These are phyloP conservation scores for Scortum barcoo DNA, from an alignment of 2,113 vertebrate genomes.

Conservation along the genomic window DNA sequence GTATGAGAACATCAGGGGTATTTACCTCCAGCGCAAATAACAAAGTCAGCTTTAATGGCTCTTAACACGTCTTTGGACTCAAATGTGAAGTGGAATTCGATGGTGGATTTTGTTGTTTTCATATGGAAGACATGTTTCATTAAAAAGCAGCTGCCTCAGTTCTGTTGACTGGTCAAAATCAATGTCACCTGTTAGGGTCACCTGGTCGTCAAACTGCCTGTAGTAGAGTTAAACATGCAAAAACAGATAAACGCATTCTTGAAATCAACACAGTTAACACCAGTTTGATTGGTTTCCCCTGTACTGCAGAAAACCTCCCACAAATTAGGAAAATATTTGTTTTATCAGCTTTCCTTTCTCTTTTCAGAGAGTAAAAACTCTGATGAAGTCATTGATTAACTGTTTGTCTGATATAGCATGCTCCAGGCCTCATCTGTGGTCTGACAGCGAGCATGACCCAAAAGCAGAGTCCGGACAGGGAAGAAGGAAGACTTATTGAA, in stretches of 20 bases:
- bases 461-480: too few species aligned
- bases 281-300: too few species aligned
- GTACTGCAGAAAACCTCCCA: too few species aligned
- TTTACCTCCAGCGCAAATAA: neutral
- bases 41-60: neutral
- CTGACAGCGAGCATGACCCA: too few species aligned
- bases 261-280: too few species aligned
- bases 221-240: too few species aligned
- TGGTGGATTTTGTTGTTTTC: neutral
- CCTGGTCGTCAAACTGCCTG: neutral
- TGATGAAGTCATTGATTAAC: neutral
- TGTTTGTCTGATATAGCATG: neutral
- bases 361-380: neutral
- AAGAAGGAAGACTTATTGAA: too few species aligned
- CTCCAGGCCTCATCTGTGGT: too few species aligned
- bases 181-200: neutral
- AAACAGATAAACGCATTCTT: too few species aligned
- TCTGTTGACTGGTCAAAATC: neutral
- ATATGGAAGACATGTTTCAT: neutral
- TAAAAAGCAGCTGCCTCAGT: constrained; percentile 9
- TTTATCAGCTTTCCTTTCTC: neutral
- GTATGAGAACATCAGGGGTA: constrained; percentile 36
- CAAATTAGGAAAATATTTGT: too few species aligned
- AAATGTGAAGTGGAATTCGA: too few species aligned
- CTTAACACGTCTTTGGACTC: neutral